Base-by-base conservation (phyloP, 2,113 vertebrate species). In the Pipa parva region DNA sequence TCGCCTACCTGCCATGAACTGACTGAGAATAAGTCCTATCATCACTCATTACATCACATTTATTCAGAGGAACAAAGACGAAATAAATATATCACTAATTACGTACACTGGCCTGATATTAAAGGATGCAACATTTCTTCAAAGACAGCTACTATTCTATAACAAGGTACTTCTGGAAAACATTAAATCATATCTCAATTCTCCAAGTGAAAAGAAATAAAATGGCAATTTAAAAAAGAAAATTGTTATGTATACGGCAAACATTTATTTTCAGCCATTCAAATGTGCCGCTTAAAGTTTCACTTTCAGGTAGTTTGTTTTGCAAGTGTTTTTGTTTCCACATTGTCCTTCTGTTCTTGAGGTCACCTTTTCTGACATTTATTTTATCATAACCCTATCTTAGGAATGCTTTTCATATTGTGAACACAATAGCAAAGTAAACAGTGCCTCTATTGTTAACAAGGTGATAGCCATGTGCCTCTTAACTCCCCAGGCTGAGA, bases 321-420 rank as follows among this genome's bases (percentile, higher is more conserved):
- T 33, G 17, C 8, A n/a, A n/a, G n/a, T n/a, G n/a, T n/a, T n/a
- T n/a, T 17, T 29, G 9, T 52, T 31, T 29, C 20, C 24, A 27
- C 2, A 48, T 60, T 69, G 57, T 69, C 65, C 45, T 52, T 13
- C 28, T 29, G 48, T 7, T 29, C 33, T 69, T 64, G 62, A 64
- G 36, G 18, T 69, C 33, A 52, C 65, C 65, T 69, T 59, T n/a
- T 25, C 57, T 42, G 11, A 37, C 29, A 27, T 29, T 4, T n/a
- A n/a, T n/a, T 59, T 69, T 69, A 69, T 69, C 56, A 28, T 22
- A 3, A 33, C 20, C 48, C 42, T 62, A 73, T 60, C 42, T 62
- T 26, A 57, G 59, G 58, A 68, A 73, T 50, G 46, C 37, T 66
- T 60, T 48, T 58, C 27, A 33, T 37, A 26, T 57, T 49, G 29